Base-by-base conservation (phyloP, 37 sponge, comb jelly and placozoan species). In the Halichondria panicea region DNA sequence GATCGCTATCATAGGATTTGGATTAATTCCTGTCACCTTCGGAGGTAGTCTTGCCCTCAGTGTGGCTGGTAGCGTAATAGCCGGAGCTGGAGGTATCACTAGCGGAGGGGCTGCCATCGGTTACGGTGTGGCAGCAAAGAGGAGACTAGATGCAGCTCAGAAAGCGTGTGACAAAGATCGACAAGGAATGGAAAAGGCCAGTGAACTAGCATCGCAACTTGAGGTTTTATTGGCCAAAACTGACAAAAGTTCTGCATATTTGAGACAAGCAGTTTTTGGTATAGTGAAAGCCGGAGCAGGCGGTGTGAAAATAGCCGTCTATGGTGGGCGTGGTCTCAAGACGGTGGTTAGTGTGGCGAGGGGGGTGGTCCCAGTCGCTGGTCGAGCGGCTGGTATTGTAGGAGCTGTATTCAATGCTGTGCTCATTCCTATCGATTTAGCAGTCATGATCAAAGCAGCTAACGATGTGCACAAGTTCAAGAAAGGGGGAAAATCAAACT, bases 81-180 rank as follows among this genome's bases (percentile, higher is more conserved):
- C 45, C 4, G 76, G 31, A 27, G 64, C 64, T 75, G 76, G 76
- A 22, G 76, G 45, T 42, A 41, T 60, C 28, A 75, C 76, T 24
- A 69, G 68, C 45, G 80, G 58, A 32, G 80, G 80, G 9, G 70
- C 80, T 24, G 70, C 68, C 37, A 5, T 79, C n/a, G 80, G 80
- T 1, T 11, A 79, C 61, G 55, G 6, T 4, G 48, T 65, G 8
- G 70, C 15, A 48, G 11, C 52, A 18, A 11, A 15, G 15, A 48
- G 15, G 52, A 48, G 15, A 15, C 52, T 48, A 48, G 15, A 48
- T 11, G 52, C 11, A 15, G 15, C 52, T 15, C 13, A 48, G 52
- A 48, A 48, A 48, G 52, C 52, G 15, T 48, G 52, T 15, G 13
- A 48, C 11, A 15, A 48, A 48, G 15, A 15, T 48, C 11, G 15